Evolutionary conservation across 2,888 invertebrate species (phyloP), one percentile per base, ranked within the genome.

Genomic region (Chloroclystis v-ata): DNA sequence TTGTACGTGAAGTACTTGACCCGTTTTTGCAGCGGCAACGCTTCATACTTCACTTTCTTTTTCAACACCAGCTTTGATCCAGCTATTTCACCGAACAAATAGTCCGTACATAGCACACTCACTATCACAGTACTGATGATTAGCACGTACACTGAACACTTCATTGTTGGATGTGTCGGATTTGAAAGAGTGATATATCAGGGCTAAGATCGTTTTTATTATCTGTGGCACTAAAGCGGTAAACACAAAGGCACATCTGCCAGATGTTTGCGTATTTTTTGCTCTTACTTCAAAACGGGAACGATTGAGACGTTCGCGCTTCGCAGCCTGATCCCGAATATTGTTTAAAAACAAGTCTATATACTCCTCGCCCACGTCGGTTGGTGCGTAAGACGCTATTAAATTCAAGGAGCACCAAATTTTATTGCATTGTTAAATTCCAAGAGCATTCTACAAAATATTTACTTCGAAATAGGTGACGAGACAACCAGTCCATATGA

Each of bases 21-120:
- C 1, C 76, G 56, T 47, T 75, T 77, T 54, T 65, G 67, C 53
- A 72, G 58, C 7, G 76, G 76, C 7, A 75, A 50, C 0, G 76
- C 74, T 56, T 72, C 73, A 26, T 68, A 69, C 37, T 63, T 63
- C 26, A 77, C 56, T 29, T 66, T 72, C 8, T 63, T 68, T 8
- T 65, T 60, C 25, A 60, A 54, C 24, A 67, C 55, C 26, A 70
- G 12, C 20, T 43, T 61, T 0, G 62, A 60, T 0, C 54, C 44
- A 1, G 61, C 59, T 29, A 66, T 65, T 25, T 62, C 59, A 0
- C 76, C 76, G n/a, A 72, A 75, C 28, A 67, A 61, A 28, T 67
- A 71, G 8, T 66, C 69, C 1, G 56, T 61, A 46, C 69, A 62
- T 29, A 65, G 32, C 38, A 65, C 72, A 43, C 61, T 57, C n/a